These are phyloP conservation scores for Garra rufa DNA, from an alignment of 2,113 vertebrate species.

Conservation along the genomic window DNA sequence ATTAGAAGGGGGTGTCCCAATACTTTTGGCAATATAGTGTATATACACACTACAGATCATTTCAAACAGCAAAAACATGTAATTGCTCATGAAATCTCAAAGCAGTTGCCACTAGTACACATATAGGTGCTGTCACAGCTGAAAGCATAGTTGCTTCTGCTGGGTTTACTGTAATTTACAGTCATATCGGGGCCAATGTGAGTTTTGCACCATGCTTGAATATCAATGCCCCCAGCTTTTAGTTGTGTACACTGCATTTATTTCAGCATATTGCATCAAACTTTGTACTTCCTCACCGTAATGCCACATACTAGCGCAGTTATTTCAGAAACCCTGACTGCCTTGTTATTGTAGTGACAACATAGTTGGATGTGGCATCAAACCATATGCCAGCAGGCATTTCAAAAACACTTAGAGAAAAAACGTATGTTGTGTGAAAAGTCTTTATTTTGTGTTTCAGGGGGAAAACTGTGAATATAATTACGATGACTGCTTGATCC, in stretches of 20 bases:
- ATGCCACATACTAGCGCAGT: constrained; percentile 16
- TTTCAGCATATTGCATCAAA: constrained; percentile 53
- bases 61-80: not conserved
- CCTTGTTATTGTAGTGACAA: constrained; percentile 29
- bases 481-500: constrained; percentile 83
- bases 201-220: constrained; percentile 39
- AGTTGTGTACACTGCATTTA: constrained; percentile 19
- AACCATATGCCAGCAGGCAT: constrained; percentile 38
- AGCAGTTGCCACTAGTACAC: not conserved
- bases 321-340: constrained; percentile 23
- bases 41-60: not conserved
- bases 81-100: not conserved
- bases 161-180: constrained; percentile 46
- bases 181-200: constrained; percentile 43
- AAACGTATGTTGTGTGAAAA: not conserved
- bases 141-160: constrained; percentile 44
- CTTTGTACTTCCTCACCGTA: constrained; percentile 6
- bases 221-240: constrained; percentile 40
- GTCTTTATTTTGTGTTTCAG: constrained; percentile 63
- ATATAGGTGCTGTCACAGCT: not conserved
- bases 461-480: constrained; percentile 83
- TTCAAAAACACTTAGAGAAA: constrained; percentile 25
- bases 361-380: constrained; percentile 26
- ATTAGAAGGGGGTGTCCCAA: too few relatives aligned
- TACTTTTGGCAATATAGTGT: too few relatives aligned